Evolutionary conservation across 2,797 vertebrate species (phyloP), one percentile per base, ranked within the genome.

Genomic region (Micropoecilia bifurca): DNA sequence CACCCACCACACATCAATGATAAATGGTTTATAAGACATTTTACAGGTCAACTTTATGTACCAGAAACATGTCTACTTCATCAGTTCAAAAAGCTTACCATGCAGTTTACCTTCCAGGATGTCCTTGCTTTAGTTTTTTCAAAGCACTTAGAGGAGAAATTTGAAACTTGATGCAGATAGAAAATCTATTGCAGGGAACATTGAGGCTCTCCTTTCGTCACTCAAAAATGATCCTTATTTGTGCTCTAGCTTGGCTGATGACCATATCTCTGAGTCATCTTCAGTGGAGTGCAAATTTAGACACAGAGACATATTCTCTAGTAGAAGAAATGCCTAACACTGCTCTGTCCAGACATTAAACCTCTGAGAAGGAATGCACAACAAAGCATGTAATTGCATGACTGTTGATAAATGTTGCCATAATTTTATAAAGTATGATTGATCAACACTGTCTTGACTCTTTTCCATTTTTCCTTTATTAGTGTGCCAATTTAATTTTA

Each of bases 91-190:
- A 43, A 43, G 66, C 66, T 43, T n/a, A 45, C 66, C 20, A n/a
- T 43, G 39, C 66, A 69, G 22, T 43, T 69, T 50, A 39, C 30
- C 33, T 53, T 36, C 48, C 48, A 36, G 18, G 10, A 3, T 73
- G 72, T 22, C 47, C 45, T 53, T 73, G 47, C 36, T 69, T 69
- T 69, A 43, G 22, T 69, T 66, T 41, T 66, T 48, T 48, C 46
- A 12, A 3, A 53, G 30, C 18, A 50, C 30, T 53, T 47, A 53
- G 48, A 48, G 46, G 47, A 53, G 72, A 39, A 73, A 73, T 50
- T 36, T 73, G 72, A 73, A 73, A 53, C 48, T 39, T 39, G 18
- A 48, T 53, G 33, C 25, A 14, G 33, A 53, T 6, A n/a, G 33
- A 39, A 73, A 69, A 69, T 69, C 66, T 43, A n/a, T 69, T 25